Conservation (phyloP, 2,888 invertebrate species). For the Biston betularia region DNA sequence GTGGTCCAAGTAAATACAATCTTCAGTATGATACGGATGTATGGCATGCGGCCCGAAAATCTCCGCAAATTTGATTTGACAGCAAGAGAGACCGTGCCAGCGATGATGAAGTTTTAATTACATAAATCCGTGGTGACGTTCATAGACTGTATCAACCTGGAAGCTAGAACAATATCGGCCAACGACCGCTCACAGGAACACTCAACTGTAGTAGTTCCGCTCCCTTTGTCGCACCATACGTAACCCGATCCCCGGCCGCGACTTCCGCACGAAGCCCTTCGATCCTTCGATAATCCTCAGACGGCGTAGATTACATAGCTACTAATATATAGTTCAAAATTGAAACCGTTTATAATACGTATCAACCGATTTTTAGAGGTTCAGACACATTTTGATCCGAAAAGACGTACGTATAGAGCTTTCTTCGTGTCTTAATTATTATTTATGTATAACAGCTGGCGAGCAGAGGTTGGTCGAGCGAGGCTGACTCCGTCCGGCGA, state of each 20-base stretch:
- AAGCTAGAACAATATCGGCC: constrained; percentile 52
- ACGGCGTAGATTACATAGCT: constrained; percentile 56
- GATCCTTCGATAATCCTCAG: constrained; percentile 69
- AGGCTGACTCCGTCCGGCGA: constrained; percentile 81
- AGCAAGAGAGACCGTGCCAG: constrained; percentile 25
- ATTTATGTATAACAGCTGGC: constrained; percentile 85
- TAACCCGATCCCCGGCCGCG: constrained; percentile 75
- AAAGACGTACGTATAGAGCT: constrained; percentile 65
- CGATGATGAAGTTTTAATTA: constrained; percentile 36
- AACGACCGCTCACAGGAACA: constrained; percentile 67
- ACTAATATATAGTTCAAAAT: constrained; percentile 28
- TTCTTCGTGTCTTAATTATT: constrained; percentile 84
- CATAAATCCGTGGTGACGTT: constrained; percentile 24
- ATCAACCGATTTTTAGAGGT: constrained; percentile 38
- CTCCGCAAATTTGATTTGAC: constrained; percentile 48
- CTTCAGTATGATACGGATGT: constrained; percentile 72
- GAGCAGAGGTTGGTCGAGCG: constrained; percentile 78
- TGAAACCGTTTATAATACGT: constrained; percentile 47
- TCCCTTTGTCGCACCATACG: constrained; percentile 71
- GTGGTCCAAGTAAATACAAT: constrained; percentile 73
- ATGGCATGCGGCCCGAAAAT: constrained; percentile 68
- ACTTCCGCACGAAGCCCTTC: constrained; percentile 83
- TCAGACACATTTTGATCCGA: constrained; percentile 48
- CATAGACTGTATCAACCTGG: constrained; percentile 35
- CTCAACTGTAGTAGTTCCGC: constrained; percentile 75